Base-by-base conservation (phyloP, 2,888 invertebrate species). In the Caenorhabditis panamensis region DNA sequence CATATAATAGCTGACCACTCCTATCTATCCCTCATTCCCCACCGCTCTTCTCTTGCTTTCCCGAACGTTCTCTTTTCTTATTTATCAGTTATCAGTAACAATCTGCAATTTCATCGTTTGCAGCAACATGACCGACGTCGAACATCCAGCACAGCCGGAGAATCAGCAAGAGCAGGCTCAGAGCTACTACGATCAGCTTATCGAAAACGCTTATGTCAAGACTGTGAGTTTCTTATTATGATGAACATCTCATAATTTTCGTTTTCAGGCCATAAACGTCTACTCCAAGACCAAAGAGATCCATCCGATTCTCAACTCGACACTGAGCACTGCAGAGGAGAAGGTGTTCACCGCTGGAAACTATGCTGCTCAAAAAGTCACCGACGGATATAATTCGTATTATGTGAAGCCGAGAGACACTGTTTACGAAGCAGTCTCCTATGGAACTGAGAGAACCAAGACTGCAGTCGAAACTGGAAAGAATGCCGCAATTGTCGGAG, bases 361-460 rank as follows among this genome's bases (percentile, higher is more conserved):
- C 54, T 78, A 78, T 37, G 78, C 82, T 3, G 62, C 75, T 0
- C 58, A 82, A 47, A 83, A 83, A 53, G 82, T 79, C 2, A 64
- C 31, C 53, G 71, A 80, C 61, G 77, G 82, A 36, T 82, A 83
- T 59, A 77, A 80, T 56, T 75, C 67, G 49, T 80, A 79, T 37
- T 82, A 80, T 44, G 82, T 85, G 28, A 54, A 78, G 20, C 85
- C 85, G 18, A 80, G 44, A 31, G 54, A 82, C 37, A 59, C 76
- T 22, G 78, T 79, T 20, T 72, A 68, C 41, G 77, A 79, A 36
- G 81, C 69, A 2, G 78, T 78, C 41, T 49, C 41, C 26, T 71
- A 79, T 59, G 80, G 78, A 47, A 63, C 64, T 3, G 83, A 86
- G 20, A 78, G 72, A 22, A 72, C 78, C n/a, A 75, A 41, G 22